Evolutionary conservation across 2,888 invertebrate genomes (phyloP), one percentile per base, ranked within the genome.

Genomic region (Synanthedon formicaeformis): DNA sequence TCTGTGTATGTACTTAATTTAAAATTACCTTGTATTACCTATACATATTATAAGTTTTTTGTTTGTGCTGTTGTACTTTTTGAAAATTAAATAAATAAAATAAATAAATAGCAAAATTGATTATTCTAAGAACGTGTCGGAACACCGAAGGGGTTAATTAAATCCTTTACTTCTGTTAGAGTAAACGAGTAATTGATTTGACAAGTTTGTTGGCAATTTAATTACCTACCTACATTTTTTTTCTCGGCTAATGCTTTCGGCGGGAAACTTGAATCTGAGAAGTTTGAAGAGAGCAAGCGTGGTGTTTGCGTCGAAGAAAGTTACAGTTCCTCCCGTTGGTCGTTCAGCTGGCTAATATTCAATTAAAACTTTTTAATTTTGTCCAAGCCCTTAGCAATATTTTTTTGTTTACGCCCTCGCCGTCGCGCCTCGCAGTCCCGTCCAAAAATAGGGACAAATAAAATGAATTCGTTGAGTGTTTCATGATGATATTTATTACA

Each of bases 351-450:
- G 73, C 76, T 81, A 81, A 80, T 81, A 81, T 81, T 81, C 78
- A 82, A 82, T 83, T 81, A 81, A 80, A 83, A 82, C 71, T 82
- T 83, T 79, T 75, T 73, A 80, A 78, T 81, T 80, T 81, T 68
- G 62, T 62, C 58, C 62, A 68, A 71, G 71, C 70, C 71, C 70
- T 68, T 66, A 62, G 75, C 73, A 71, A 78, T 78, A 80, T 78
- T 79, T 34, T 77, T 73, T 65, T 75, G 75, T 77, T 77, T 76
- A 73, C 70, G 69, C 65, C 62, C 54, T 10, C 10, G 10, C 34
- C 8, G 27, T 8, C 27, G 27, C 27, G 8, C 27, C 8, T 27
- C 2, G 27, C 27, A 6, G 59, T 55, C 58, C 55, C 54, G 54
- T 56, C 58, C 60, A 58, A 65, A 72, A 68, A 71, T 71, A 74